Base-by-base conservation (phyloP, 1,140 invertebrate species). In the Bilobella aurantiaca region DNA sequence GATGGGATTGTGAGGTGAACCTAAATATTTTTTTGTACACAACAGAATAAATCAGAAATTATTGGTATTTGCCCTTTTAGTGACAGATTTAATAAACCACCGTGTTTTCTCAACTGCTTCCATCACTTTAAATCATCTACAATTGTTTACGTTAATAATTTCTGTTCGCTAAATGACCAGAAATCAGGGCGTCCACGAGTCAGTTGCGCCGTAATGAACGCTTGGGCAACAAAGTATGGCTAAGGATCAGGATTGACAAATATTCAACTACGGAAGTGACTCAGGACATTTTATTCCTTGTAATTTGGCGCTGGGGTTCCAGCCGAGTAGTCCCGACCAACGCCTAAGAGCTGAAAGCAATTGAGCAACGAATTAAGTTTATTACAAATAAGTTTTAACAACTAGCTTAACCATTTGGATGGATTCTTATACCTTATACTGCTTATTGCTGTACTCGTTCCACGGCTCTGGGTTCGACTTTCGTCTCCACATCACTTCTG, bases 401-500 rank as follows among this genome's bases (percentile, higher is more conserved):
- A 42, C 34, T 12, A 18, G 8, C 34, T 42, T 42, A 18, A 8
- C 8, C 34, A 42, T 18, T 18, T 53, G 49, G 3, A 53, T 23
- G 49, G 8, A 53, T 21, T 42, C 59, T 58, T n/a, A n/a, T 79
- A 90, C 89, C 82, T 91, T 91, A 74, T 91, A 90, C 72, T 88
- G 85, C 75, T 90, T 91, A 58, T 83, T 78, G 61, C 81, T 80
- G 75, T 88, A 93, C 64, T 85, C 83, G 72, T 92, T 79, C 85
- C 87, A 89, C 2, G 90, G 89, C 73, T 90, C 87, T 2, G 85
- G 83, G 73, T 89, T 89, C 23, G 74, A 76, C 47, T 81, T 83
- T 53, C 80, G 81, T 68, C 82, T 82, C 89, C 89, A 91, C 57
- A 85, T 79, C 14, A 91, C 89, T 74, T 92, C 89, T 42, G 90